phyloP scores from a whole-genome alignment of 2,113 vertebrate species.

The Brachionichthys hirsutus region DNA sequence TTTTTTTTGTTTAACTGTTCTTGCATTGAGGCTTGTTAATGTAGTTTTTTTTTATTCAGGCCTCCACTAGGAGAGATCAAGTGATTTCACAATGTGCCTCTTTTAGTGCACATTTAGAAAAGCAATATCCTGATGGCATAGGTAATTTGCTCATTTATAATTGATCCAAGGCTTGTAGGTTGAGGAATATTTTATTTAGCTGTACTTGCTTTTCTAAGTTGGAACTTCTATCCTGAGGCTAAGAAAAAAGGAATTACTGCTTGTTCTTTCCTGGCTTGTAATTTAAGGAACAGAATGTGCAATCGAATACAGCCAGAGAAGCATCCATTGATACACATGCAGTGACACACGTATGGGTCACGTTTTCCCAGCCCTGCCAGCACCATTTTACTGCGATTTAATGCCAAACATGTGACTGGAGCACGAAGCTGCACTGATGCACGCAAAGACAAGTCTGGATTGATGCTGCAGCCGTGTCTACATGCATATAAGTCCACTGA shows the following conservation, averaged over 20 bases:
- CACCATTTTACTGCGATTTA: background rate
- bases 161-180: background rate
- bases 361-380: conserved; percentile 20
- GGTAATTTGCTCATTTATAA: conserved; percentile 1
- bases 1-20: conserved; percentile 3
- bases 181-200: conserved; percentile 3
- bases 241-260: no score
- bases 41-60: background rate
- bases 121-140: background rate
- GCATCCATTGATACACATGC: background rate
- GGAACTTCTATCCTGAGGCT: no score
- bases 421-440: background rate
- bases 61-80: background rate
- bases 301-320: conserved; percentile 2
- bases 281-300: conserved; percentile 2
- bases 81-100: background rate
- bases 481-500: conserved; percentile 14
- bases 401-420: background rate
- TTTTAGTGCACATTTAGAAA: background rate
- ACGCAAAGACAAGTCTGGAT: background rate
- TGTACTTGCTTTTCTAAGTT: conserved; percentile 6
- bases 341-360: conserved; percentile 1
- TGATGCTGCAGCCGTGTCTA: conserved; percentile 1
- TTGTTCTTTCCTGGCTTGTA: conserved; percentile 3
- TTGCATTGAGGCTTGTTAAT: background rate